Evolutionary conservation across 1,140 invertebrate species (phyloP).

Genomic region (Pseudomyrmex concolor): DNA sequence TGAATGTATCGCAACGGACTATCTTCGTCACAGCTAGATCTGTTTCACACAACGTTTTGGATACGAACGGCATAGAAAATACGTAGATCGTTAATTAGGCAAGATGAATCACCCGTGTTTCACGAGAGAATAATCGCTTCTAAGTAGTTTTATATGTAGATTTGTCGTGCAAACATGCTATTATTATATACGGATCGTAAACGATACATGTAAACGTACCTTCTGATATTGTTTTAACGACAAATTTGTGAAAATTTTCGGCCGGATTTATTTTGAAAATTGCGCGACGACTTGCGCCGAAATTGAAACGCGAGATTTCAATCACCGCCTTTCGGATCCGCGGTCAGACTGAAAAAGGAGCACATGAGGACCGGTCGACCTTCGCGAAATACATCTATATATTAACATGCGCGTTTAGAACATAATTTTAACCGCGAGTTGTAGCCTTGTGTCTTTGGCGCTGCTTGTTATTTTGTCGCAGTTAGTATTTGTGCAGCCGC

Average conservation of each 20-base stretch:
- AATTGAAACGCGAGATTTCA: not conserved
- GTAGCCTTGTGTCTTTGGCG: slow-evolving; percentile 78
- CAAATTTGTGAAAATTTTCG: not conserved
- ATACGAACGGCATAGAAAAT: slow-evolving; percentile 6
- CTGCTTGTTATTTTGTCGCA: slow-evolving; percentile 60
- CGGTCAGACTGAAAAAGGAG: not conserved
- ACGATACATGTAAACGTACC: not conserved
- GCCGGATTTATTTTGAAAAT: not conserved
- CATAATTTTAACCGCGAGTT: slow-evolving; percentile 80
- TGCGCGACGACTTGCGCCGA: too few relatives aligned
- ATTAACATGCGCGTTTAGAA: slow-evolving; percentile 58
- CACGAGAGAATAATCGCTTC: slow-evolving; percentile 11
- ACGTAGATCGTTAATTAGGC: slow-evolving; percentile 23
- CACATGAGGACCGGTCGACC: slow-evolving; percentile 41
- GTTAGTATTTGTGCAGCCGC: slow-evolving; percentile 57
- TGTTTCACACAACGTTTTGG: slow-evolving; percentile 16
- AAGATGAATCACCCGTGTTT: slow-evolving; percentile 39
- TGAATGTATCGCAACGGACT: not conserved
- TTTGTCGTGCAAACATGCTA: not conserved
- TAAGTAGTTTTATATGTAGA: slow-evolving; percentile 5
- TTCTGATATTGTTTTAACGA: too few relatives aligned
- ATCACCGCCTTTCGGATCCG: not conserved
- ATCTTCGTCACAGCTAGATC: not conserved
- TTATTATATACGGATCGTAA: not conserved
- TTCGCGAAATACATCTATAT: slow-evolving; percentile 28